These are phyloP conservation scores for Sipha flava DNA, from an alignment of 1,140 invertebrate species.

Conservation along the genomic window DNA sequence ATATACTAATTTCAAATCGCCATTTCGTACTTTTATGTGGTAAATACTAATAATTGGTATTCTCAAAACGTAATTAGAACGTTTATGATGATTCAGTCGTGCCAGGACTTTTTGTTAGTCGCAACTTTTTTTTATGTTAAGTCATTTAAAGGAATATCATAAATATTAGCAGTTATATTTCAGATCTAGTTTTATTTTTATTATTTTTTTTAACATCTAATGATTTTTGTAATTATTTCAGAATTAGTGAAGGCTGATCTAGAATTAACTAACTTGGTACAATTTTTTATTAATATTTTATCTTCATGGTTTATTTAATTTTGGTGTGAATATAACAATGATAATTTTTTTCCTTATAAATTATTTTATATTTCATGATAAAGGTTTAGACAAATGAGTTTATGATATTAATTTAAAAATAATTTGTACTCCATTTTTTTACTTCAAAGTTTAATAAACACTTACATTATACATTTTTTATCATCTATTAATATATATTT, in stretches of 20 bases:
- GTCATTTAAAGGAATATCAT: not conserved
- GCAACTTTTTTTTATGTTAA: not conserved
- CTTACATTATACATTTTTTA: no score
- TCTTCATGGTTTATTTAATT: conserved; percentile 15
- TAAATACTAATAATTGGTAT: not conserved
- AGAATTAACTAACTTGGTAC: not conserved
- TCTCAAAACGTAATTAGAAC: not conserved
- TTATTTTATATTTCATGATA: not conserved
- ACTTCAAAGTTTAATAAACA: no score
- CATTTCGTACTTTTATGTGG: not conserved
- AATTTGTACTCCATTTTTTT: not conserved
- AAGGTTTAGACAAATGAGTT: not conserved
- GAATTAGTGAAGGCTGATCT: not conserved
- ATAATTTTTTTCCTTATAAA: not conserved
- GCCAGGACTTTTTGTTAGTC: not conserved
- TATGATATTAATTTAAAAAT: not conserved
- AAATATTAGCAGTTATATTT: not conserved
- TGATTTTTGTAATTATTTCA: conserved; percentile 5
- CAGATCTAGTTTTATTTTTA: not conserved
- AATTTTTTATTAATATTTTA: not conserved
- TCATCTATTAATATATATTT: no score
- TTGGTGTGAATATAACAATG: not conserved
- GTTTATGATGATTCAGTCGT: not conserved
- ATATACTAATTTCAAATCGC: not conserved
- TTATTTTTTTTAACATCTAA: not conserved